Percentiles rank a stretch among this genome's conserved stretches.
These are phyloP conservation scores for Toxotes lorentzi DNA, from an alignment of 2,797 vertebrate species.

Conservation along the genomic window DNA sequence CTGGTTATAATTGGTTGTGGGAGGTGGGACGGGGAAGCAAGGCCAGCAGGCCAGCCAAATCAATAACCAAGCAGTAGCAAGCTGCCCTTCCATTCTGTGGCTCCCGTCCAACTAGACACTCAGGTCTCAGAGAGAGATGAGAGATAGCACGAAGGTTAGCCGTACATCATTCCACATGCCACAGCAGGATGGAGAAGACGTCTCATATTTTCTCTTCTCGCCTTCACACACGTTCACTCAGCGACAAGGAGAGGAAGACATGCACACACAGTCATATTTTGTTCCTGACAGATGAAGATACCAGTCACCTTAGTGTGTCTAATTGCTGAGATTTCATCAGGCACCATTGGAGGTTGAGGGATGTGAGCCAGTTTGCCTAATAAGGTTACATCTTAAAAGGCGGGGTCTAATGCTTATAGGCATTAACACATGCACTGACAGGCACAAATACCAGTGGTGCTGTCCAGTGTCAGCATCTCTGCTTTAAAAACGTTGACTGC, in stretches of 20 bases:
- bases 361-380: conserved; percentile 15
- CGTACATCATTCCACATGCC: conserved; percentile 70
- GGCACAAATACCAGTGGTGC: not conserved
- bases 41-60: conserved; percentile 75
- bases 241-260: not conserved
- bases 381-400: conserved; percentile 39
- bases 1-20: conserved; percentile 76
- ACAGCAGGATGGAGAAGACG: conserved; percentile 32
- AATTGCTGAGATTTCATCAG: conserved; percentile 63
- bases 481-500: not conserved
- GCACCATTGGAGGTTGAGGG: conserved; percentile 1
- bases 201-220: conserved; percentile 34
- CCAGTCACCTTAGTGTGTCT: conserved; percentile 50
- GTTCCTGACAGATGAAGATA: conserved; percentile 64
- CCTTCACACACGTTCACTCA: not conserved
- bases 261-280: conserved; percentile 45
- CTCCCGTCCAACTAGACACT: conserved; percentile 71
- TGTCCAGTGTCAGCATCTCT: not conserved
- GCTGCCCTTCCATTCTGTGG: conserved; percentile 76
- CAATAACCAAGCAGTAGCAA: conserved; percentile 71
- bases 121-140: conserved; percentile 69
- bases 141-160: conserved; percentile 64
- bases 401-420: conserved; percentile 33
- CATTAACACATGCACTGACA: conserved; percentile 26
- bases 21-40: conserved; percentile 61